Evolutionary conservation across 2,797 vertebrate genomes (phyloP), one percentile per base, ranked within the genome.

Genomic region (Protosalanx chinensis): DNA sequence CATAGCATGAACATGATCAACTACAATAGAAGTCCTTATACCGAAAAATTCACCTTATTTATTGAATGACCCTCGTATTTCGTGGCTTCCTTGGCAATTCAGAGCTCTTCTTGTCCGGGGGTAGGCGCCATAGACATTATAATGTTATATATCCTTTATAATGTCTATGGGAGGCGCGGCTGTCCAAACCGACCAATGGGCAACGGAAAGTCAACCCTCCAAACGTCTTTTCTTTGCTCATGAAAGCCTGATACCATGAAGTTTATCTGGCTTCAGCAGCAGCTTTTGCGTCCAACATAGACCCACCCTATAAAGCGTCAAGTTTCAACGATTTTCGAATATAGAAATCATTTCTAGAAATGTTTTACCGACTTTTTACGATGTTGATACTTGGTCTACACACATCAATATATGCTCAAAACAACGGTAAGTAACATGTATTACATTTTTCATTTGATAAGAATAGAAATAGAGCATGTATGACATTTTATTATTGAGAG

Each of bases 341-440:
- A 41, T 23, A 6, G 41, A 41, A 41, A 41, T 41, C 33, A 35
- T 35, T 41, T 41, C 37, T 20, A 30, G 18, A 75, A 70, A 88
- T 89, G 86, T 59, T 68, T 76, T 72, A 37, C 23, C 29, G 64
- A 3, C 60, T 67, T 0, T 2, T 74, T 0, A 58, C 67, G 35
- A 37, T 81, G 70, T 49, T 90, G 64, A 5, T 75, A 23, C 77
- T 88, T 77, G 84, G 70, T 53, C 37, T 84, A 3, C 75, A 70
- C 41, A 76, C 70, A 23, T 83, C 74, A 8, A 80, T 74, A 0
- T 65, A 81, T 5, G 0, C 32, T 15, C 37, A 66, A n/a, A 16
- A 64, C 32, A 92, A 89, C 75, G 88, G 88, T 90, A 84, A 88
- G 86, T 76, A 6, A 18, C 8, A 27, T 62, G 29, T 68, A 3